Conservation (phyloP, 2,797 vertebrate genomes). For the Sciurus vulgaris region DNA sequence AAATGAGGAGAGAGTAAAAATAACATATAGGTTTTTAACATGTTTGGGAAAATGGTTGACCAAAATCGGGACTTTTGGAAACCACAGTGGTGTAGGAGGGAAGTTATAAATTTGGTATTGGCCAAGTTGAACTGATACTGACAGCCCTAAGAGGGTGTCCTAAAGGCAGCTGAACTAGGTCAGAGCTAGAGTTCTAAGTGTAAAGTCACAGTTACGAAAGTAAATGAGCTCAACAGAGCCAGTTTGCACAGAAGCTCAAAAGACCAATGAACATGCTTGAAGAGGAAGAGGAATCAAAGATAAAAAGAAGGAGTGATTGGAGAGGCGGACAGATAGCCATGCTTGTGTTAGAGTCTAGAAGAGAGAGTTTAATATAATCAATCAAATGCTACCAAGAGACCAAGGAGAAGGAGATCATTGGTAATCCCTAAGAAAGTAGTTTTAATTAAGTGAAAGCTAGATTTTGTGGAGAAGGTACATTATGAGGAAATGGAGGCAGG, state of each 20-base stretch:
- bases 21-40: conserved; percentile 38
- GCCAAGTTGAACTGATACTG: background rate
- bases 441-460: conserved; percentile 38
- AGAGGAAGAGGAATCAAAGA: background rate
- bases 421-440: background rate
- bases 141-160: background rate
- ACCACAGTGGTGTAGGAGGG: background rate
- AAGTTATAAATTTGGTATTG: conserved; percentile 32
- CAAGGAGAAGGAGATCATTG: background rate
- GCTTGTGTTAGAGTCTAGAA: conserved; percentile 16
- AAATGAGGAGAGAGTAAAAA: conserved; percentile 50
- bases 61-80: conserved; percentile 5
- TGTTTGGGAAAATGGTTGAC: background rate
- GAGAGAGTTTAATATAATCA: conserved; percentile 32
- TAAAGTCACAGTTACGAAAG: conserved; percentile 41
- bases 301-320: background rate
- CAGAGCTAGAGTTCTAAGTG: conserved; percentile 41
- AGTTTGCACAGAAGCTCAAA: background rate
- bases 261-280: background rate
- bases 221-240: background rate
- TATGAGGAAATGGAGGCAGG: background rate
- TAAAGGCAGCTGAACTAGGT: conserved; percentile 15
- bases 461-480: conserved; percentile 1
- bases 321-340: background rate
- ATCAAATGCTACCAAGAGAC: background rate